Conservation (phyloP, 2,113 vertebrate species). For the Phalacrocorax brasilianus region DNA sequence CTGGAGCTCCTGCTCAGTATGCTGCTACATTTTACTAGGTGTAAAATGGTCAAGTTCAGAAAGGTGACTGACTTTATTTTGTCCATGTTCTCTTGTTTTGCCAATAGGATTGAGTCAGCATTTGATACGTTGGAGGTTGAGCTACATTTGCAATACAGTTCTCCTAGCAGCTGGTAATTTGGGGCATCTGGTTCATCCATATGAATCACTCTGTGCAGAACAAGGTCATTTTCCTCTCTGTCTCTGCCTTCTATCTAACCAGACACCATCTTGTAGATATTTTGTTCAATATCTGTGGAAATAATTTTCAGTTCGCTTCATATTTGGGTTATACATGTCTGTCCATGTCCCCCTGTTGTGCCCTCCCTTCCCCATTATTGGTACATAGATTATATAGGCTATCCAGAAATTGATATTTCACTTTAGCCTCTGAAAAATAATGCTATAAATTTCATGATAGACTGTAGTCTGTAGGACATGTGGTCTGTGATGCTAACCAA, state of each 20-base stretch:
- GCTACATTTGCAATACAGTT: background rate
- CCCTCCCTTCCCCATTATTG: background rate
- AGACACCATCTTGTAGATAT: background rate
- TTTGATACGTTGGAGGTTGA: background rate
- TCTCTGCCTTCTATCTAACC: background rate
- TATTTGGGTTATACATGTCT: conserved; percentile 42
- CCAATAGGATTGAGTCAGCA: background rate
- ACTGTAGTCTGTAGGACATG: background rate
- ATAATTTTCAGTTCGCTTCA: conserved; percentile 52
- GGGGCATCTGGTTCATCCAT: background rate
- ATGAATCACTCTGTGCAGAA: background rate
- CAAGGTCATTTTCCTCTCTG: conserved; percentile 22
- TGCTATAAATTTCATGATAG: background rate
- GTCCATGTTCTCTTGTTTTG: background rate
- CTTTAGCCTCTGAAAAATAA: background rate
- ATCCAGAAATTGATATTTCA: background rate
- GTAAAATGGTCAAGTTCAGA: background rate
- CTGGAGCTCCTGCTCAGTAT: background rate
- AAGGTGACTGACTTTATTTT: background rate
- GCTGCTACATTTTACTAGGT: background rate
- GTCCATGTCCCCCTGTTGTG: background rate
- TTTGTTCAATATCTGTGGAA: conserved; percentile 34
- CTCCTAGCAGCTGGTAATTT: background rate
- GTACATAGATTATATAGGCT: background rate
- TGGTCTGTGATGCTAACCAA: background rate